A percentile compares a stretch with the other conserved stretches of the same genome.
phyloP scores from a whole-genome alignment of 1,140 invertebrate genomes.

The Zaprionus africanus region DNA sequence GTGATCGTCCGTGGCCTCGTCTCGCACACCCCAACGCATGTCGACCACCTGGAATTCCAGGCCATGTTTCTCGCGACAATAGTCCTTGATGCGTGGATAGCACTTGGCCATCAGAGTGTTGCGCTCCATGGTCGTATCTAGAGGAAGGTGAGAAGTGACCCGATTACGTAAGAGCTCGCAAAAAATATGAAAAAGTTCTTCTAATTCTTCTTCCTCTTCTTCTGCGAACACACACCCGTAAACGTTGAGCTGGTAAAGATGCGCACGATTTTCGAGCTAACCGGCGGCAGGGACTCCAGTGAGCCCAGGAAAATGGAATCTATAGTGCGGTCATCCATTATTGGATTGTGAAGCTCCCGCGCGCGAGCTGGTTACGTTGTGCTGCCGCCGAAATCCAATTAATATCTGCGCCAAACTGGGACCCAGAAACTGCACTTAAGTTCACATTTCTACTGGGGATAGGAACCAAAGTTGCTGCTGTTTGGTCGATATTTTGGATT shows the following conservation, averaged over 20 bases:
- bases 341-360: constrained; percentile 9
- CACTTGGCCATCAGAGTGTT: constrained; percentile 99
- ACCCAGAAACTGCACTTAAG: constrained; percentile 72
- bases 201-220: not conserved
- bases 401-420: constrained; percentile 61
- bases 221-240: constrained; percentile 89
- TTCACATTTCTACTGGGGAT: constrained; percentile 48
- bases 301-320: constrained; percentile 96
- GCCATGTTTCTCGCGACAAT: constrained; percentile 98
- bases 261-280: constrained; percentile 98
- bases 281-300: constrained; percentile 94
- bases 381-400: constrained; percentile 71
- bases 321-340: constrained; percentile 95
- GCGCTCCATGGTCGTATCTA: constrained; percentile 98
- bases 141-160: constrained; percentile 46
- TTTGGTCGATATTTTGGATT: constrained; percentile 73
- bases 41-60: constrained; percentile 99
- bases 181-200: constrained; percentile 18
- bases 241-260: constrained; percentile 99
- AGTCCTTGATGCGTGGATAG: constrained; percentile 98
- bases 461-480: constrained; percentile 48
- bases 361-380: constrained; percentile 35
- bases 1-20: constrained; percentile 99
- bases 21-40: constrained; percentile 98
- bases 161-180: constrained; percentile 66